phyloP scores from a whole-genome alignment of 2,113 vertebrate species.

The Rhagologus leucostigma region DNA sequence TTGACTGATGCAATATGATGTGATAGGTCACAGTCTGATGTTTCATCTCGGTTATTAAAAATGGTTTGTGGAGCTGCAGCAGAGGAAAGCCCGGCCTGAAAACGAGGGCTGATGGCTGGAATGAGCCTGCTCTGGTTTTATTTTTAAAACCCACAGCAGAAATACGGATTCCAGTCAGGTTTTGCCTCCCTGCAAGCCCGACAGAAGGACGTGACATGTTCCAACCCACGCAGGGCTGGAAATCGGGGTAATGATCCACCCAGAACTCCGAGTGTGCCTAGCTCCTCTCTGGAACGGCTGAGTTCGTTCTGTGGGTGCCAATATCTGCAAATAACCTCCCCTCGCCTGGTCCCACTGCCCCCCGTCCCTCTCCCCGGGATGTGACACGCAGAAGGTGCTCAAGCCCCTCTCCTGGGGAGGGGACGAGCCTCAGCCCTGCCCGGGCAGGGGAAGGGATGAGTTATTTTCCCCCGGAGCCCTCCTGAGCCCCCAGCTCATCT shows the following conservation, averaged over 20 bases:
- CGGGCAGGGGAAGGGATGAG: neutral
- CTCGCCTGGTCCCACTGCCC: neutral
- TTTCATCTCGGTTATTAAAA: constrained; percentile 42
- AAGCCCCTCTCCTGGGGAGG: neutral
- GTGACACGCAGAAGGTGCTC: rapidly evolving
- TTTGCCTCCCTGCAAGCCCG: neutral
- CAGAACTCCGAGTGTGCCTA: neutral
- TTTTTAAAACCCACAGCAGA: neutral
- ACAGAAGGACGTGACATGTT: neutral
- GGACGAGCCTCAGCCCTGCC: neutral
- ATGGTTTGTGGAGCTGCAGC: constrained; percentile 1
- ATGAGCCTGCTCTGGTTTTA: neutral
- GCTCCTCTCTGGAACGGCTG: neutral
- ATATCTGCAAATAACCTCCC: rapidly evolving
- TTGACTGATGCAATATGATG: constrained; percentile 62
- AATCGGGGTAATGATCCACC: rapidly evolving
- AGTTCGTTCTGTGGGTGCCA: neutral
- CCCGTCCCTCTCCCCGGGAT: too few relatives aligned
- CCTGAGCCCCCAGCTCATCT: neutral
- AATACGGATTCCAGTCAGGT: neutral
- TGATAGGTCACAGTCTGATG: constrained; percentile 57
- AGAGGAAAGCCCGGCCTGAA: neutral
- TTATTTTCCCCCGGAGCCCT: rapidly evolving
- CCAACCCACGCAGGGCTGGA: neutral
- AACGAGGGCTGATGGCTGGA: neutral